phyloP scores from a whole-genome alignment of 2,888 invertebrate species.

The Leptopterna dolabrata region DNA sequence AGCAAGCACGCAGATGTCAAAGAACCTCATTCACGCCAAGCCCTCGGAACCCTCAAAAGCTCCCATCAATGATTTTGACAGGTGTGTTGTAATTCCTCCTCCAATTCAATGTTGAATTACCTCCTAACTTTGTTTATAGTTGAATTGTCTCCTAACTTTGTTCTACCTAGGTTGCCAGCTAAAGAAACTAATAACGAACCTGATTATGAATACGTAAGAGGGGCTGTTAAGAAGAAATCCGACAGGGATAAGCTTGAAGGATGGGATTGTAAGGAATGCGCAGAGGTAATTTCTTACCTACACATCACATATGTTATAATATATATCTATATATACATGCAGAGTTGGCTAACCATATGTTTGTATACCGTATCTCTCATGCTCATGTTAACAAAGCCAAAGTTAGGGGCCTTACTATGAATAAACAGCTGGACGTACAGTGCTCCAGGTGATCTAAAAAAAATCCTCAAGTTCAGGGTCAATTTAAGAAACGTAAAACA shows the following conservation, averaged over 20 bases:
- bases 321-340: neutral
- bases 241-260: conserved; percentile 67
- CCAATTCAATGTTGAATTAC: too few species aligned
- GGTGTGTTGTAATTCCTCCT: neutral
- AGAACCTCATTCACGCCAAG: neutral
- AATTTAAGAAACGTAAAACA: too few species aligned
- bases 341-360: neutral
- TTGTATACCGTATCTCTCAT: too few species aligned
- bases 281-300: conserved; percentile 66
- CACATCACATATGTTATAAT: neutral
- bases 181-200: conserved; percentile 59
- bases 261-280: conserved; percentile 67
- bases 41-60: neutral
- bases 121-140: neutral
- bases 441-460: too few species aligned
- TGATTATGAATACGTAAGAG: conserved; percentile 64
- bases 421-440: too few species aligned
- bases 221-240: conserved; percentile 66
- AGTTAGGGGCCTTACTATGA: too few species aligned
- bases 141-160: neutral
- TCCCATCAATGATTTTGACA: neutral
- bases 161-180: neutral
- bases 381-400: too few species aligned
- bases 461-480: too few species aligned
- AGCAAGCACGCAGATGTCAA: conserved; percentile 52